phyloP scores from a whole-genome alignment of 2,888 invertebrate species.

The Drosophila algonquin region DNA sequence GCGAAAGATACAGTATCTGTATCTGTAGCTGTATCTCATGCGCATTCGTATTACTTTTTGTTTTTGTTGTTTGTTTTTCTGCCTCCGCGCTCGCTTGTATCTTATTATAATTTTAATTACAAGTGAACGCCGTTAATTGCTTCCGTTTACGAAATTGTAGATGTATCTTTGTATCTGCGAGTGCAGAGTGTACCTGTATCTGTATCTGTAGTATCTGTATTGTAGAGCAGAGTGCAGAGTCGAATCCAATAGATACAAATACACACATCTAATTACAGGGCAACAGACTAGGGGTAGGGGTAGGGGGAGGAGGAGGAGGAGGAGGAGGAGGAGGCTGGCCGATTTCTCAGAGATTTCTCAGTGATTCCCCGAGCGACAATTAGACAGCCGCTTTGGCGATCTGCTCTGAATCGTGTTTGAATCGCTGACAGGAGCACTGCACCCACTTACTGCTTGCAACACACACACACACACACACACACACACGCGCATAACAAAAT shows the following conservation, averaged over 20 bases:
- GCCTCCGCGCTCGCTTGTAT: slow-evolving; percentile 50
- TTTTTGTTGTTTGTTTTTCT: slow-evolving; percentile 42
- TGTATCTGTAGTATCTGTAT: slow-evolving; percentile 6
- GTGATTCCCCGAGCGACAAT: slow-evolving; percentile 54
- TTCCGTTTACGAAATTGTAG: slow-evolving; percentile 72
- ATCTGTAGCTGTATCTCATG: slow-evolving; percentile 45
- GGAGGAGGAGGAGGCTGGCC: neutral
- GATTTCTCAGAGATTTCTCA: neutral
- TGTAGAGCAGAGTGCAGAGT: neutral
- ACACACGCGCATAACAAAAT: slow-evolving; percentile 45
- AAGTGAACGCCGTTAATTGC: slow-evolving; percentile 75
- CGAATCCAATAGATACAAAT: slow-evolving; percentile 3
- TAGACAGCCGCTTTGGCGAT: slow-evolving; percentile 56
- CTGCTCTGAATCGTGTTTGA: neutral
- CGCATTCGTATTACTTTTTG: slow-evolving; percentile 62
- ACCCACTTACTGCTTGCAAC: slow-evolving; percentile 60
- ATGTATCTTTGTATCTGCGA: slow-evolving; percentile 12
- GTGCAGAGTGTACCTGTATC: neutral
- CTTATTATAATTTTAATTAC: slow-evolving; percentile 81
- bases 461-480: slow-evolving; percentile 49
- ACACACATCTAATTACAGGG: slow-evolving; percentile 26
- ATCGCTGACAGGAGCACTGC: neutral
- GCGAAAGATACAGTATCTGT: slow-evolving; percentile 11
- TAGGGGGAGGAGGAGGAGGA: too few species aligned
- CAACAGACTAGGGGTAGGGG: neutral